Evolutionary conservation across 2,797 vertebrate genomes (phyloP), one percentile per base, ranked within the genome.

Genomic region (Peromyscus nudipes): DNA sequence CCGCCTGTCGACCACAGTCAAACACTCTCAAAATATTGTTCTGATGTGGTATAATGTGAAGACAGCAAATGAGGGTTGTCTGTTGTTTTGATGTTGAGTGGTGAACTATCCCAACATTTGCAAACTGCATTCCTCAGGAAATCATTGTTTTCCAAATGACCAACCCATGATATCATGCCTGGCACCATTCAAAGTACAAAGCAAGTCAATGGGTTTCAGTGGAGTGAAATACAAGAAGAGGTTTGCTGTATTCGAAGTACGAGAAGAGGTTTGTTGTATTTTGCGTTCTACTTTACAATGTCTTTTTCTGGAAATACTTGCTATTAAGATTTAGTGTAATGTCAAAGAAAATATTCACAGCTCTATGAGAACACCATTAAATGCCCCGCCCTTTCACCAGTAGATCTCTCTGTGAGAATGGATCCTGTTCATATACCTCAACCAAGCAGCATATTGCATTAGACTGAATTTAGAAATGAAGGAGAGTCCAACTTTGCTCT

Each of bases 101-200:
- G 34, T 40, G 12, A 92, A 92, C 86, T 73, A 27, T 31, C 4
- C 85, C 43, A 88, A 87, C 2, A 75, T 88, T n/a, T 69, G 16
- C 55, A 93, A 88, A 75, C 21, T 82, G 1, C 17, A 57, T 75
- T 65, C 84, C 37, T 57, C 37, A 60, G 27, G 65, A 12, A 75
- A 75, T 84, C 55, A 80, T 3, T 88, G 17, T 60, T 89, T 93
- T 84, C 69, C 29, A 95, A 83, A 93, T 89, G 60, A 43, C 77
- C 29, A 79, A 17, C 29, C 19, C 29, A 79, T 4, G 7, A 25
- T n/a, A 82, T 19, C 37, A 64, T 34, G 7, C 2, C 31, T 52
- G 40, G 12, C 31, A 14, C 27, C 23, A 81, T 29, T 40, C 13
- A 25, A 75, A 64, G 37, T 60, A 5, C 19, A 76, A 69, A 4